Evolutionary conservation across 2,113 vertebrate species (phyloP).

Genomic region (Bos indicus): DNA sequence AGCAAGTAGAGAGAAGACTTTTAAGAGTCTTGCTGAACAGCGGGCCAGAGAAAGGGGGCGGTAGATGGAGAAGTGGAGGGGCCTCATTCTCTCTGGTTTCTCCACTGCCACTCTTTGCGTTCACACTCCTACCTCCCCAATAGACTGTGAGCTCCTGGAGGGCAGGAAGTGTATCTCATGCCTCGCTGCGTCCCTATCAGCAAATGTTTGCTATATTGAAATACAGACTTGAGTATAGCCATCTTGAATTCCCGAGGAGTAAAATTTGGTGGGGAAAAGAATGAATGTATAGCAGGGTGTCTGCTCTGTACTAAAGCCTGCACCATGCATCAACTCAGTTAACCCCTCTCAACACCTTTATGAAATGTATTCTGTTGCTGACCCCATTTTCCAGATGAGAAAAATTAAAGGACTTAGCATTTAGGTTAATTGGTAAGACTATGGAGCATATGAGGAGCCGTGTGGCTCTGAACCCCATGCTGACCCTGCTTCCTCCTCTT

Average conservation of each 20-base stretch:
- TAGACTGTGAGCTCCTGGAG: neutral
- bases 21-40: neutral
- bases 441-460: neutral
- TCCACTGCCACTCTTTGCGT: neutral
- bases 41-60: neutral
- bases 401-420: neutral
- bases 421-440: neutral
- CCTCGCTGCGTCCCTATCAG: neutral
- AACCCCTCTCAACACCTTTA: neutral
- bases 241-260: neutral
- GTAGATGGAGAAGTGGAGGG: neutral
- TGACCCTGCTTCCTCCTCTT: neutral
- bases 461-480: neutral
- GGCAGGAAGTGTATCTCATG: neutral
- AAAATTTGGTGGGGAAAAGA: neutral
- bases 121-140: neutral
- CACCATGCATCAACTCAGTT: neutral
- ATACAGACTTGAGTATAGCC: neutral
- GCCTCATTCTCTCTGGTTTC: neutral
- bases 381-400: constrained; percentile 12
- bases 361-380: neutral
- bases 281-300: neutral
- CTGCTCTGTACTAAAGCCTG: neutral
- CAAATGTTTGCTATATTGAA: neutral
- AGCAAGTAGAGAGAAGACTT: neutral